These are phyloP conservation scores for Pardalotus punctatus DNA, from an alignment of 2,113 vertebrate genomes.

Conservation along the genomic window DNA sequence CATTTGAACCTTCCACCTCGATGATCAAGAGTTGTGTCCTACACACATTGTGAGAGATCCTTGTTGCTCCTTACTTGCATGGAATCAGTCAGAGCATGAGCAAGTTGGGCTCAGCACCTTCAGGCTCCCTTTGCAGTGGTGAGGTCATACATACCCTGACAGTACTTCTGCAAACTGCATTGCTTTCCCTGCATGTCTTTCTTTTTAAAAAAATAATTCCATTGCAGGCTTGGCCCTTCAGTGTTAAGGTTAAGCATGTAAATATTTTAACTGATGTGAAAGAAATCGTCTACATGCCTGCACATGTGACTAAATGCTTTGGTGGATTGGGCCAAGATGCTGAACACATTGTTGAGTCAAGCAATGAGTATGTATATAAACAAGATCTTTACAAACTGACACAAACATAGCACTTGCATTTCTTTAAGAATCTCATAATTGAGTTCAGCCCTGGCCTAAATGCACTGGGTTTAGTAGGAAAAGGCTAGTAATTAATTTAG, in stretches of 20 bases:
- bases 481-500: not conserved
- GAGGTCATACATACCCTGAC: not conserved
- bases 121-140: not conserved
- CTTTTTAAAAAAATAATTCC: not conserved
- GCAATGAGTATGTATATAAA: not conserved
- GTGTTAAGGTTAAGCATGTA: not conserved
- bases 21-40: not conserved
- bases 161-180: not conserved
- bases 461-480: not conserved
- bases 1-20: not conserved
- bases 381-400: not conserved
- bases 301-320: conserved; percentile 14
- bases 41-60: not conserved
- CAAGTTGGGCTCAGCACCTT: not conserved
- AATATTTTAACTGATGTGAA: conserved; percentile 13
- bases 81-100: not conserved
- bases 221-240: not conserved
- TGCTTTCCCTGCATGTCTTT: not conserved
- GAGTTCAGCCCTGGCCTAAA: not conserved
- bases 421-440: not conserved
- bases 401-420: not conserved
- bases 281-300: not conserved
- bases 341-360: not conserved
- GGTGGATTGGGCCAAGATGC: not conserved
- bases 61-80: not conserved